These are phyloP conservation scores for Cerceris ruficornis DNA, from an alignment of 2,888 invertebrate genomes.

Conservation along the genomic window DNA sequence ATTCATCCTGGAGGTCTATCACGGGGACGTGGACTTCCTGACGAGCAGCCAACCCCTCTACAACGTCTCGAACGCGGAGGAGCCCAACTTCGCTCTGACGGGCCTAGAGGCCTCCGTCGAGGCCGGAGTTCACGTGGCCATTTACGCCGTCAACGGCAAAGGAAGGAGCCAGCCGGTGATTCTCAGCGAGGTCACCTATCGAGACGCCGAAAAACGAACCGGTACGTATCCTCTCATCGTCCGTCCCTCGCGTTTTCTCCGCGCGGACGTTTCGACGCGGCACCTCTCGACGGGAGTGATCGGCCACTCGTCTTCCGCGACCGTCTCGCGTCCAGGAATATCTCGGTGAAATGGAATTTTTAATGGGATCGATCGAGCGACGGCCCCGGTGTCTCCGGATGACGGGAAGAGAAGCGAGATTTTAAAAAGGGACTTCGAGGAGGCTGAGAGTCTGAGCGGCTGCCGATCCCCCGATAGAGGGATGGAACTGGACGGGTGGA, in stretches of 20 bases:
- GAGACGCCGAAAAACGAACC: slow-evolving; percentile 90
- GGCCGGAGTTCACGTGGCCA: slow-evolving; percentile 89
- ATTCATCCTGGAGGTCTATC: slow-evolving; percentile 91
- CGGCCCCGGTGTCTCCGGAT: background rate
- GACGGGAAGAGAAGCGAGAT: background rate
- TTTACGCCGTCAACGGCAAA: slow-evolving; percentile 91
- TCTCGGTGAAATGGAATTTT: slow-evolving; percentile 11
- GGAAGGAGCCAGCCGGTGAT: slow-evolving; percentile 89
- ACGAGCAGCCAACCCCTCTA: slow-evolving; percentile 78
- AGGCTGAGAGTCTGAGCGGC: background rate
- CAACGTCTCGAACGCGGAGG: slow-evolving; percentile 86
- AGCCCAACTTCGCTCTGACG: slow-evolving; percentile 90
- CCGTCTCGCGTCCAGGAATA: background rate
- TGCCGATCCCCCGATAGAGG: slow-evolving; percentile 1
- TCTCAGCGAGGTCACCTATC: slow-evolving; percentile 90
- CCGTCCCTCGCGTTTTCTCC: background rate
- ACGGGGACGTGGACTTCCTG: slow-evolving; percentile 78
- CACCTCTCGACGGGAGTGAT: background rate
- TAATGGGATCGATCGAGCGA: slow-evolving; percentile 5
- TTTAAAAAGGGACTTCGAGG: too few species aligned
- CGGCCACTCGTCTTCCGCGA: background rate
- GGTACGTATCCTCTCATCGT: slow-evolving; percentile 82
- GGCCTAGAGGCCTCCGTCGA: slow-evolving; percentile 88
- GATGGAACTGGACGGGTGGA: background rate
- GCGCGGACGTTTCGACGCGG: background rate